Base-by-base conservation (phyloP, 2,797 vertebrate genomes). In the Hipposideros larvatus region DNA sequence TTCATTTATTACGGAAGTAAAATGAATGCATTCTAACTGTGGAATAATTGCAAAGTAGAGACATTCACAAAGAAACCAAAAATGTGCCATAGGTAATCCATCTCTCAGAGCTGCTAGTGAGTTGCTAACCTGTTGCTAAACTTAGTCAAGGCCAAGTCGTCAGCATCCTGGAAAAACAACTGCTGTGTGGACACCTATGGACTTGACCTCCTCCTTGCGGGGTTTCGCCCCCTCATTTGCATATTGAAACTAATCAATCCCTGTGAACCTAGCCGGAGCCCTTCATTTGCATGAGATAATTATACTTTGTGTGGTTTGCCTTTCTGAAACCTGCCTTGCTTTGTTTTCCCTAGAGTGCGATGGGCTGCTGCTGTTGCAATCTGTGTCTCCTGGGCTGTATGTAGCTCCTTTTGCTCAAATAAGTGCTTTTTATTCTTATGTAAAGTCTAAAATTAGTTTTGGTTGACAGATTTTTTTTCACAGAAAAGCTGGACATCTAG, bases 61-160 rank as follows among this genome's bases (percentile, higher is more conserved):
- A 86, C 63, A 59, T 59, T 28, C 1, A 13, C 31, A 46, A 22
- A 74, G 19, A 55, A 71, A 73, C 4, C 71, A 43, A 68, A 57
- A 28, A 7, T 2, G 57, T 0, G 15, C n/a, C 8, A 2, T 24
- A 57, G 9, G 0, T 7, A 34, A 15, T 73, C 63, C n/a, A 41
- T 57, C 24, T 2, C 66, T 48, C 11, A 5, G 34, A 18, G 53
- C 75, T 22, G 34, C 77, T 7, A 1, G 19, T 7, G 26, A 37
- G 53, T 18, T 34, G 34, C 77, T 24, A 79, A 26, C 7, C n/a
- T 57, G 75, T n/a, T 24, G 53, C 18, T 11, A 3, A 73, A 48
- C 19, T 31, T 10, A 7, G 21, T 41, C 22, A 41, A 1, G 53
- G 53, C 13, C n/a, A n/a, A 53, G 48, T 1, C 74, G 4, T 7